Evolutionary conservation across 2,888 invertebrate genomes (phyloP), one percentile per base, ranked within the genome.

Genomic region (Physocephala rufipes): DNA sequence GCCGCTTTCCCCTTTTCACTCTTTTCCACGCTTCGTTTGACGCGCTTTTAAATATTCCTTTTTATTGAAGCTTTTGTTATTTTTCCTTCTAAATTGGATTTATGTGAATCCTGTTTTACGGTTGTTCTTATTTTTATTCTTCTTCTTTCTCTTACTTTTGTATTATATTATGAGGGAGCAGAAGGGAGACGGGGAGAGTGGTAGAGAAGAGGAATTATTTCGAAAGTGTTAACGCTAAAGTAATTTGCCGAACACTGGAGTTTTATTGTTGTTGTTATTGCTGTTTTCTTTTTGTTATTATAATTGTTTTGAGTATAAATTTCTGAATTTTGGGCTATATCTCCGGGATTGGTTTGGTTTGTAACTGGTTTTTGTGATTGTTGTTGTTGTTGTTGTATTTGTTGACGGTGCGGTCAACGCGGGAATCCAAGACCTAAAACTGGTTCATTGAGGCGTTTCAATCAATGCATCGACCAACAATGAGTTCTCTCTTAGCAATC

Each of bases 211-310:
- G 9, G 68, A 58, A 49, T 67, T 67, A 59, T 67, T 55, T 19
- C 67, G 58, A 68, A 59, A 45, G 61, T 51, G 51, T 68, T 68
- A 68, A 68, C 68, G 62, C 68, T 68, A 24, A 61, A 24, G 51
- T 51, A 62, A 51, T 26, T n/a, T 43, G 45, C 19, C 9, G 36
- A 36, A 9, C 36, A 36, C 36, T 36, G 28, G 36, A 28, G 16
- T 70, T 36, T 7, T 24, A 30, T 55, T 63, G 53, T 53, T 68
- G 24, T 26, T 68, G 67, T 67, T 47, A 21, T 45, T 67, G n/a
- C 28, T 24, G 30, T 58, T 55, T 61, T 16, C 19, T 61, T 15
- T 30, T 30, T 61, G 36, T 7, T 36, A 36, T 36, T 7, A 9
- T 36, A 7, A 15, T 58, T 58, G 36, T 36, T 36, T 7, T 36